Evolutionary conservation across 1,140 invertebrate genomes (phyloP).

Genomic region (Dendrolimus punctatus): DNA sequence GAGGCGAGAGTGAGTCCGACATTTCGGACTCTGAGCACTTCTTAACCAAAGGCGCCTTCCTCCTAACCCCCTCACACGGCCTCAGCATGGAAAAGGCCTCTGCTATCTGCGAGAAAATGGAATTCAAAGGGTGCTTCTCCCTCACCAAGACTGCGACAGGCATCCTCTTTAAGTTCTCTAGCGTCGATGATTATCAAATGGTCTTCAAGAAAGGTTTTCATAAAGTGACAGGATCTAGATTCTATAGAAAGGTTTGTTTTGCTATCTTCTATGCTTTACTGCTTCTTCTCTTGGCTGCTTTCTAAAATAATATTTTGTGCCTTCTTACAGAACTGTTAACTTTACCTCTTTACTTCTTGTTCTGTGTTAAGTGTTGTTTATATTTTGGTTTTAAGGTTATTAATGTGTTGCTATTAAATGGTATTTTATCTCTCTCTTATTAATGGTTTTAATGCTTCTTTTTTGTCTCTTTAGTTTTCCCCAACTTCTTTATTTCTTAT

Average conservation of each 20-base stretch:
- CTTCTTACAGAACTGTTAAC: too few species aligned
- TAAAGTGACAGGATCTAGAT: conserved; percentile 84
- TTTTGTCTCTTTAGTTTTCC: too few species aligned
- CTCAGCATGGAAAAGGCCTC: conserved; percentile 87
- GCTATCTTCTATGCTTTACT: conserved; percentile 10
- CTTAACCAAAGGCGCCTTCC: conserved; percentile 82
- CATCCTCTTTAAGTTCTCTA: conserved; percentile 90
- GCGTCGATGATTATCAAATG: conserved; percentile 87
- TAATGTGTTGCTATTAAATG: too few species aligned
- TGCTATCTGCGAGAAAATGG: conserved; percentile 90
- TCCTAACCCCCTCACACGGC: conserved; percentile 87
- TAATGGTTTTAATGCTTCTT: too few species aligned
- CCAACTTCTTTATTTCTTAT: too few species aligned
- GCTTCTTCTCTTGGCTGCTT: conserved; percentile 7
- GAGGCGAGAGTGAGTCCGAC: conserved; percentile 77
- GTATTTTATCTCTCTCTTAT: too few species aligned
- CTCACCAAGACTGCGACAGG: conserved; percentile 89
- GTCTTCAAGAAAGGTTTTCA: conserved; percentile 90
- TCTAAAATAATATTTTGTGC: too few species aligned
- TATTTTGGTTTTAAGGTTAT: too few species aligned
- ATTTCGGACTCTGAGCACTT: conserved; percentile 78
- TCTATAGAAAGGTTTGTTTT: conserved; percentile 74
- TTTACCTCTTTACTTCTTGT: not conserved
- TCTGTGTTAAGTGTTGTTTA: not conserved
- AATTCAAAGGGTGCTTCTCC: conserved; percentile 87